Conservation (phyloP, 2,797 vertebrate species). For the Sorex maritimensis region DNA sequence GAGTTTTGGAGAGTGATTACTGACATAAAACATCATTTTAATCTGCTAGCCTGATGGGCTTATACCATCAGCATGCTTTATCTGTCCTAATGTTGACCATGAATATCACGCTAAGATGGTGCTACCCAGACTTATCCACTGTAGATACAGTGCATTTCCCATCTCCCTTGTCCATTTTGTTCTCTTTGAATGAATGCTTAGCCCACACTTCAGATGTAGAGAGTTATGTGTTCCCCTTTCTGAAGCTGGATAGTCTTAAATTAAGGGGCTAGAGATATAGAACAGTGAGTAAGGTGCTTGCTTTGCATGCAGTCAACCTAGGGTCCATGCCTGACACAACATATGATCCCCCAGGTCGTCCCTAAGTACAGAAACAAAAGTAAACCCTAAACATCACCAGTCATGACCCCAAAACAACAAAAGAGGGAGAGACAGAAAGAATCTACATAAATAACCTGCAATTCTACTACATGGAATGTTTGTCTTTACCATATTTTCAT, state of each 20-base stretch:
- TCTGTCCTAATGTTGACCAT: not conserved
- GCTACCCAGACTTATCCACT: not conserved
- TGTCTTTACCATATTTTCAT: not conserved
- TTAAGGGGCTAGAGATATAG: too few species aligned
- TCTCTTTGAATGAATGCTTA: not conserved
- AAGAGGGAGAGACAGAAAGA: too few species aligned
- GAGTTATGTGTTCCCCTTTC: not conserved
- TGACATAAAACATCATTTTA: not conserved
- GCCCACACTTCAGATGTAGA: not conserved
- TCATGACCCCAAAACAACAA: too few species aligned
- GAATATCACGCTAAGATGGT: not conserved
- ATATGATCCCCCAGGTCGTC: too few species aligned
- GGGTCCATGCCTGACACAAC: too few species aligned
- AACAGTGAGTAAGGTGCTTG: too few species aligned
- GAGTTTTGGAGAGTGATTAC: not conserved
- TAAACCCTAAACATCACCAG: too few species aligned
- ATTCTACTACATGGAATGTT: not conserved
- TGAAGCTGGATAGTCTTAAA: not conserved
- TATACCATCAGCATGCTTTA: not conserved
- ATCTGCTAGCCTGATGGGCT: not conserved
- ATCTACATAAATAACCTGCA: not conserved
- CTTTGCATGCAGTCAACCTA: too few species aligned
- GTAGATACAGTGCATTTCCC: not conserved
- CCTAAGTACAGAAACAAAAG: too few species aligned
- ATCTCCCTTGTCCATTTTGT: not conserved